These are phyloP conservation scores for Sebastes vulpes DNA, from an alignment of 2,797 vertebrate genomes.

Conservation along the genomic window DNA sequence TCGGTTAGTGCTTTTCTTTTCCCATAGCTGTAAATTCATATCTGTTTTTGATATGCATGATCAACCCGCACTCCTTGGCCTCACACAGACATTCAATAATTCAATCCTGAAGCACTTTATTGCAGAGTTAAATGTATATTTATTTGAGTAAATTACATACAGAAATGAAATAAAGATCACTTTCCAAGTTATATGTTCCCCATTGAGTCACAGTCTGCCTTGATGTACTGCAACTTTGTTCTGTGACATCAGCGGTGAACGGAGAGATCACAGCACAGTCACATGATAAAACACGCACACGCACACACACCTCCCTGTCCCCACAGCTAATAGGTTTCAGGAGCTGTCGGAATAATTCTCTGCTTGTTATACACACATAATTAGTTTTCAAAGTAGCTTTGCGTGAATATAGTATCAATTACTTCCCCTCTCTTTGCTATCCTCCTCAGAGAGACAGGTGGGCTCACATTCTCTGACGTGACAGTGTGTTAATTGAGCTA, in stretches of 20 bases:
- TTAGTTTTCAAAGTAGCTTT: constrained; percentile 82
- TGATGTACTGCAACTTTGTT: not conserved
- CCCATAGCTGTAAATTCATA: not conserved
- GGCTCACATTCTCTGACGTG: constrained; percentile 64
- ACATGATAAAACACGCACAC: not conserved
- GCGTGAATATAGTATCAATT: constrained; percentile 78
- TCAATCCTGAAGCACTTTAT: not conserved
- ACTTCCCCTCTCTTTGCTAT: constrained; percentile 66
- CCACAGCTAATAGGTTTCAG: constrained; percentile 57
- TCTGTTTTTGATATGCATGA: not conserved
- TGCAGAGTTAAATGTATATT: not conserved
- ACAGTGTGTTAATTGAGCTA: constrained; percentile 79
- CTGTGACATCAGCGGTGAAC: constrained; percentile 14
- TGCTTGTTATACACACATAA: constrained; percentile 82
- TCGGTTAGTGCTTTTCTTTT: not conserved
- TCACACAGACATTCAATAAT: not conserved
- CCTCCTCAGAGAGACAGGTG: constrained; percentile 63
- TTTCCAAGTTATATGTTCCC: not conserved
- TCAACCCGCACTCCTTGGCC: not conserved
- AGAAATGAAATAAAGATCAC: not conserved
- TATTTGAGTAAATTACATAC: not conserved
- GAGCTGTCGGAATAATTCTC: constrained; percentile 72
- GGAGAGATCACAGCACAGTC: constrained; percentile 19
- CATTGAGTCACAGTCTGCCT: not conserved
- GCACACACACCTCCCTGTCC: not conserved